Conservation (phyloP, 2,888 invertebrate species). For the Dasysyrphus albostriatus region DNA sequence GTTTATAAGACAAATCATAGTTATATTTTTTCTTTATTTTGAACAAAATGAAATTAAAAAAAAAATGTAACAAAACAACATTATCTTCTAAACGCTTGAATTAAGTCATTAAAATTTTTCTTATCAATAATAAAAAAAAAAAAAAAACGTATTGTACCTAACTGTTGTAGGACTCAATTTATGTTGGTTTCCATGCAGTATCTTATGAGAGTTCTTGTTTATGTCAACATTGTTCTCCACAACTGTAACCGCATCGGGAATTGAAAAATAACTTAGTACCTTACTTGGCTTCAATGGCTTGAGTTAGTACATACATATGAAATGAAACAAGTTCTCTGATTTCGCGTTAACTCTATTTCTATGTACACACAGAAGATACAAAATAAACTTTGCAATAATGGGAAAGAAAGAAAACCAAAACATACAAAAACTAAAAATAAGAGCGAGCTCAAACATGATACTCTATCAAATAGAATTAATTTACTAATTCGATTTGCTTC, state of each 20-base stretch:
- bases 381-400: neutral
- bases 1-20: neutral
- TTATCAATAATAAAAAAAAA: constrained; percentile 6
- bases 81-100: neutral
- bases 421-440: neutral
- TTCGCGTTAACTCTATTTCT: constrained; percentile 30
- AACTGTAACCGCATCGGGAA: constrained; percentile 41
- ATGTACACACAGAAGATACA: neutral
- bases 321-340: constrained; percentile 52
- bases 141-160: neutral
- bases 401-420: neutral
- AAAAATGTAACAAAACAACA: neutral
- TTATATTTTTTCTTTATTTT: neutral
- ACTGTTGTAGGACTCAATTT: neutral
- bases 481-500: constrained; percentile 64
- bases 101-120: constrained; percentile 6
- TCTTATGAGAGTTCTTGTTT: constrained; percentile 17
- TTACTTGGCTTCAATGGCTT: constrained; percentile 59
- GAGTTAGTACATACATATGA: constrained; percentile 33
- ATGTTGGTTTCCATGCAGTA: constrained; percentile 30
- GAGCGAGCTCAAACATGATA: constrained; percentile 43
- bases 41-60: neutral
- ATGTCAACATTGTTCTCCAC: constrained; percentile 39
- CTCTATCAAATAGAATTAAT: constrained; percentile 71
- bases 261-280: constrained; percentile 27